Percentiles rank a stretch among this genome's conserved stretches.
phyloP scores from a whole-genome alignment of 1,140 invertebrate genomes.

The Sycophaga agraensis region DNA sequence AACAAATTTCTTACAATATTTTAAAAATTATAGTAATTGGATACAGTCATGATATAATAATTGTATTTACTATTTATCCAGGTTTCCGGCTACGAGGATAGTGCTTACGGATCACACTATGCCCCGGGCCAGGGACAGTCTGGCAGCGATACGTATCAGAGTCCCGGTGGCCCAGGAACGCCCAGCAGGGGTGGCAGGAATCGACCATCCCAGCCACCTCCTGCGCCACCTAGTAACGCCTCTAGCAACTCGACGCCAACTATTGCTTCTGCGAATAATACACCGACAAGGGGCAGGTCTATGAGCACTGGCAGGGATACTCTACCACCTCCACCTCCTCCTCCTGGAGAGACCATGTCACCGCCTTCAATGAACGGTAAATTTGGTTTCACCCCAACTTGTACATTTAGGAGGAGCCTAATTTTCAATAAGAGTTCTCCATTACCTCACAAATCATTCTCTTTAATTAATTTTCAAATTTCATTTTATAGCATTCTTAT shows the following conservation, averaged over 20 bases:
- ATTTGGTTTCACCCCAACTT: too few species aligned
- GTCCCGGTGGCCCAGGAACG: slow-evolving; percentile 60
- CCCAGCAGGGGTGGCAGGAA: slow-evolving; percentile 62
- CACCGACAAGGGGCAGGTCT: slow-evolving; percentile 68
- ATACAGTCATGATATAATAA: too few species aligned
- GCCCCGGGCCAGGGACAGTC: slow-evolving; percentile 50
- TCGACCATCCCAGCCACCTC: slow-evolving; percentile 82
- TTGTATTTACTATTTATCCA: too few species aligned
- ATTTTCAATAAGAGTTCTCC: too few species aligned
- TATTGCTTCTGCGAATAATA: slow-evolving; percentile 65
- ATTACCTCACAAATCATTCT: too few species aligned
- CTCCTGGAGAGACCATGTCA: slow-evolving; percentile 65
- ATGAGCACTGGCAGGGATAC: slow-evolving; percentile 70
- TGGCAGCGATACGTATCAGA: slow-evolving; percentile 54
- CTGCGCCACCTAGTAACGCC: slow-evolving; percentile 74
- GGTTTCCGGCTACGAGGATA: slow-evolving; percentile 53
- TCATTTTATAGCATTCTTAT: too few species aligned
- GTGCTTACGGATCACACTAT: slow-evolving; percentile 55
- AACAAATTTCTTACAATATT: too few species aligned
- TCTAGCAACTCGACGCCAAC: slow-evolving; percentile 71
- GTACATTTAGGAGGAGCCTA: too few species aligned
- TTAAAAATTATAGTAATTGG: too few species aligned
- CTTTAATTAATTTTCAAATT: too few species aligned
- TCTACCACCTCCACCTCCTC: slow-evolving; percentile 86
- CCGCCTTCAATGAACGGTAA: slow-evolving; percentile 56